Evolutionary conservation across 2,888 invertebrate genomes (phyloP), one percentile per base, ranked within the genome.

Genomic region (Limnephilus auricula): DNA sequence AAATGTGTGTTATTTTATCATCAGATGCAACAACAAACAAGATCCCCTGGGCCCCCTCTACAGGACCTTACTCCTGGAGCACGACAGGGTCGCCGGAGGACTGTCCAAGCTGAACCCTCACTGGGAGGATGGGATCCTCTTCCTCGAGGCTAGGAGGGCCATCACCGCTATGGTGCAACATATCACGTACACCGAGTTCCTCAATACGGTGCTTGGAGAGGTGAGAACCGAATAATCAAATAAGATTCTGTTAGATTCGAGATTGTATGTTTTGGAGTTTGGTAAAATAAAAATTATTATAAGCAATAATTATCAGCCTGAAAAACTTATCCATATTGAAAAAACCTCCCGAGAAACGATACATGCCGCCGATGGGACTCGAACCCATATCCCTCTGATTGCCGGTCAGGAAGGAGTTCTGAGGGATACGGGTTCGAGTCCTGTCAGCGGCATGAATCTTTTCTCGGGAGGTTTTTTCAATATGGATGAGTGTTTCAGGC

Each of bases 101-200:
- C 95, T 98, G 45, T 96, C 97, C 15, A 95, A 96, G 30, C 94
- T 98, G 91, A 98, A 98, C 94, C 96, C 97, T 0, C 97, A 97
- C 94, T 98, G 98, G 98, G 97, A 97, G 92, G 98, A 98, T 94
- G 97, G 97, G 79, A 97, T 96, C 0, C 94, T 98, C 30, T 98
- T 98, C 94, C 95, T 97, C 93, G 98, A 98, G 94, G 96, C 98
- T 4, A 96, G 97, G 89, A 96, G 98, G 86, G 97, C 98, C 18
- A 96, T 98, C 18, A 97, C 97, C 0, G 98, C 98, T 0, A 96
- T 98, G 94, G 97, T 98, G 80, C 98, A 98, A 93, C 98, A 98
- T 94, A 97, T 98, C 91, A 98, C 98, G 0, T 97, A 97, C 94
- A 98, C 97, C 94, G 98, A 98, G 94, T 98, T 98, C 95, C 95